Evolutionary conservation across 2,113 vertebrate genomes (phyloP).

Genomic region (Plecturocebus donacophilus): DNA sequence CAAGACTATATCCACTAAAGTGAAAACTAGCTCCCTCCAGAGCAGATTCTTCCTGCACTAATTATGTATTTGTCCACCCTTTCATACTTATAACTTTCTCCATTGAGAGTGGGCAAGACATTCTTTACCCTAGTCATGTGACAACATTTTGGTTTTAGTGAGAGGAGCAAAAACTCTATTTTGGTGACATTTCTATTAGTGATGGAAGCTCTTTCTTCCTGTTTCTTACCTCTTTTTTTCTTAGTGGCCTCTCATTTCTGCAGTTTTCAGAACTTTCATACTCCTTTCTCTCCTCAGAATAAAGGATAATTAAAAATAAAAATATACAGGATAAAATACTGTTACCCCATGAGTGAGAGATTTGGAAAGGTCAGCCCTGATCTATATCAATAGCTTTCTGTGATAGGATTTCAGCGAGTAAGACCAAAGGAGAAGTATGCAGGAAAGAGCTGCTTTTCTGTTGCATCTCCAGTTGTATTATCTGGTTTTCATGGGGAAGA

Average conservation of each 20-base stretch:
- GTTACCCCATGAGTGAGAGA: neutral
- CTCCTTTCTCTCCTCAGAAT: neutral
- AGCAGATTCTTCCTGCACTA: neutral
- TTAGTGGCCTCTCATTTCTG: neutral
- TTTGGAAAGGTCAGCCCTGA: neutral
- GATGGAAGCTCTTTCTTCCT: neutral
- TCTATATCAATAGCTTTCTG: neutral
- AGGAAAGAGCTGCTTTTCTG: neutral
- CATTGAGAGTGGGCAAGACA: rapidly evolving
- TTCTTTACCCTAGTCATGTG: neutral
- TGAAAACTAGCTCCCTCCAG: neutral
- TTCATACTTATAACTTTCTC: rapidly evolving
- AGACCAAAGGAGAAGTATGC: neutral
- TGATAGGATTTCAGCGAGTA: neutral
- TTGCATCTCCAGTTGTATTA: neutral
- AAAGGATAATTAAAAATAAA: neutral
- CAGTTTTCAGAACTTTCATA: neutral
- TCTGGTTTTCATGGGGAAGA: neutral
- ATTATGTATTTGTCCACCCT: rapidly evolving
- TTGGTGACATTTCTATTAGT: neutral
- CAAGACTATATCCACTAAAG: neutral
- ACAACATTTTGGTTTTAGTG: neutral
- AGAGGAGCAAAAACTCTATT: neutral
- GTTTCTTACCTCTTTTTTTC: neutral
- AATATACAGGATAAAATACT: neutral